Base-by-base conservation (phyloP, 1,140 invertebrate genomes). In the Eupeodes corollae region DNA sequence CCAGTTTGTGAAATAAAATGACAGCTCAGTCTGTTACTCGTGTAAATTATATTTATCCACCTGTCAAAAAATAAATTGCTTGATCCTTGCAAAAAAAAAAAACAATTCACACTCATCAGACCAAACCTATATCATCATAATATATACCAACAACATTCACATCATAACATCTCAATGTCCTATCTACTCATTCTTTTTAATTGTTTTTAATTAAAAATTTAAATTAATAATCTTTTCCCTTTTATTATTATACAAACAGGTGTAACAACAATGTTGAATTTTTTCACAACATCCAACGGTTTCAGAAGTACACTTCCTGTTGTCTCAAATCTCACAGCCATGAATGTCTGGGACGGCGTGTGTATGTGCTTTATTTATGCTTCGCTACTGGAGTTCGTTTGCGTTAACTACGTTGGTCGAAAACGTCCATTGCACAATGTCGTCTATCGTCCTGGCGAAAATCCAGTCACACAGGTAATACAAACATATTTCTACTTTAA, bases 361-460 rank as follows among this genome's bases (percentile, higher is more conserved):
- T 93, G 90, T 61, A 94, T 93, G 91, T 92, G 89, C 71, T 94
- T 93, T 78, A 92, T 92, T 63, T 94, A 93, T 70, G 90, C 89
- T 42, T 91, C 88, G 18, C 75, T 94, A 35, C 77, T 94, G 49
- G 91, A 94, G 70, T 93, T 93, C 69, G 89, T 94, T 14, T 90
- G 88, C 67, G 90, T 93, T 54, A 94, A 94, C 77, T 93, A 93
- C 72, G 86, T 93, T 39, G 88, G 89, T 41, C 79, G 91, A n/a
- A 91, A 91, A 61, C 73, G 87, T 53, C 88, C 87, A 34, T 74
- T 88, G 41, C 86, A 89, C 72, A 90, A 90, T 68, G 85, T 89
- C 49, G 86, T 88, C 49, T 91, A 91, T 71, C 74, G 85, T 52
- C 87, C 88, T 6, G 88, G 87, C 50, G 88, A 91, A 63, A 90